Base-by-base conservation (phyloP, 2,888 invertebrate genomes). In the Acronicta leporina region DNA sequence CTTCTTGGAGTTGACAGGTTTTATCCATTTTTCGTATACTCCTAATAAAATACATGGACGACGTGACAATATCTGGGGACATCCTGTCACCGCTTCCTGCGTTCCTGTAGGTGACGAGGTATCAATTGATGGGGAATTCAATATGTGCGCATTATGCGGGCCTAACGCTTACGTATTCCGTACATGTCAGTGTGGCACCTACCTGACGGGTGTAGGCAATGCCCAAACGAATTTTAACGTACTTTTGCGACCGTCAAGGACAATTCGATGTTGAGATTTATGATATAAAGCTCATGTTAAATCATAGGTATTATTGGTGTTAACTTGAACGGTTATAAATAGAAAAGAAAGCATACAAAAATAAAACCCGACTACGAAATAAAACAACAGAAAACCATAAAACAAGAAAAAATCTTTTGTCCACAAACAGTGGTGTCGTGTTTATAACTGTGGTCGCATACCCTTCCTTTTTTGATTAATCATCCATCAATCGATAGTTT, bases 61-160 rank as follows among this genome's bases (percentile, higher is more conserved):
- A 63, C 75, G 70, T 73, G 72, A 71, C 79, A 80, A 81, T 82
- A 82, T 85, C 80, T 80, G 73, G 66, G 74, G 77, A 80, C 80
- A 86, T 90, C 87, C 89, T 84, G 87, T 79, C 77, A 64, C 73
- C 77, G 77, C 85, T 87, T 92, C 91, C 92, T 89, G 87, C 77
- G 81, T 81, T 86, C 81, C 79, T 83, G 77, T 82, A 87, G 86
- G 87, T 87, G 87, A 84, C 85, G 84, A 87, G 82, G 85, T 90
- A 87, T 86, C 90, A 91, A 90, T 92, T 90, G 89, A 80, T 85
- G 73, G 82, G 84, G 88, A 90, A 91, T 92, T 91, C 89, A 91
- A 91, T 92, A 92, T 87, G 84, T 82, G 80, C 83, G 71, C 79
- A 82, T 83, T 79, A 79, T 87, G 88, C 87, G 85, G 85, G 86